A percentile compares a stretch with the other conserved stretches of the same genome.
Conservation (phyloP, 2,113 vertebrate genomes). For the Crotalus helleri region DNA sequence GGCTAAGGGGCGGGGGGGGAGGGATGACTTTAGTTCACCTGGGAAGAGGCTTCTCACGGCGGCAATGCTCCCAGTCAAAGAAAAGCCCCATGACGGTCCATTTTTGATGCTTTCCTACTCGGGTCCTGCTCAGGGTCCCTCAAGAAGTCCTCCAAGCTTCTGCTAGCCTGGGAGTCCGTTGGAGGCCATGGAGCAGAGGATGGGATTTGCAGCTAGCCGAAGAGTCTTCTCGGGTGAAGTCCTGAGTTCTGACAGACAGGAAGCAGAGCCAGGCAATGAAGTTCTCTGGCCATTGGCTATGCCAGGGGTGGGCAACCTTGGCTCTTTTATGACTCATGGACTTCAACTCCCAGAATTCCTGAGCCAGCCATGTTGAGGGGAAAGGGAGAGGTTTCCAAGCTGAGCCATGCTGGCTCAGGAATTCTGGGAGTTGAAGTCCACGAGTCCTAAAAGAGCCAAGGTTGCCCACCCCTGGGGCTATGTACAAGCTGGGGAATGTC, state of each 20-base stretch:
- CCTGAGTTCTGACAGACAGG: not conserved
- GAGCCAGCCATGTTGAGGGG: too few relatives aligned
- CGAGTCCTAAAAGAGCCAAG: too few relatives aligned
- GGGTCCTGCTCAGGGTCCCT: not conserved
- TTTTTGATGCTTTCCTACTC: not conserved
- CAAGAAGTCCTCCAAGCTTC: not conserved
- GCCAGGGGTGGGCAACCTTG: too few relatives aligned
- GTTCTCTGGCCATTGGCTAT: not conserved
- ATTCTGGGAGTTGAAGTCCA: too few relatives aligned
- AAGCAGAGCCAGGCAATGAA: not conserved
- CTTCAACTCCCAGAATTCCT: too few relatives aligned
- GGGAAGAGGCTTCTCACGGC: not conserved
- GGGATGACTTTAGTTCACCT: not conserved
- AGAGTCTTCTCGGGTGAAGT: not conserved
- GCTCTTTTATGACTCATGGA: too few relatives aligned
- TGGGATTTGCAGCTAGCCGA: not conserved
- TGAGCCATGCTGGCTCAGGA: too few relatives aligned
- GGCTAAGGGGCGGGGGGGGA: not conserved
- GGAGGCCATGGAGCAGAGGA: not conserved
- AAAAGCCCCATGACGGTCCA: not conserved
- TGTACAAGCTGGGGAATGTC: not conserved
- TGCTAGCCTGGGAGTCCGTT: not conserved
- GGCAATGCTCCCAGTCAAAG: not conserved
- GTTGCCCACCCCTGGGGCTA: not conserved
- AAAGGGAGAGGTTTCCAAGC: too few relatives aligned